Evolutionary conservation across 1,140 invertebrate species (phyloP), one percentile per base, ranked within the genome.

Genomic region (Piezodorus guildinii): DNA sequence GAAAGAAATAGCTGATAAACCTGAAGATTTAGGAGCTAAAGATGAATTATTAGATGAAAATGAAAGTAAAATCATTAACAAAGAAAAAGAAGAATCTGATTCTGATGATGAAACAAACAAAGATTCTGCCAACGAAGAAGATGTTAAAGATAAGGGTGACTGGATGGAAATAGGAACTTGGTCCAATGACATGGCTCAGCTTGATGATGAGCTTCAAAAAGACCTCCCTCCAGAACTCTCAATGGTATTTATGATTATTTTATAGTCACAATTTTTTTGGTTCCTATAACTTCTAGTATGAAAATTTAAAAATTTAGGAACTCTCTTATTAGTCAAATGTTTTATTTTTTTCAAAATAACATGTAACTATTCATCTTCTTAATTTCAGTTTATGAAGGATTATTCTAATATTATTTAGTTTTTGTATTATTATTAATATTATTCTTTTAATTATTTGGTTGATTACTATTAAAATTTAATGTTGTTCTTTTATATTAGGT

Each of bases 141-240:
- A 67, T 60, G 65, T 70, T 63, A 73, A 79, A 74, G 74, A 77
- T 25, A 76, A 76, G 56, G 74, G 80, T 62, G 77, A 81, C 63
- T 52, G 58, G 43, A 70, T 71, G 69, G 80, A 91, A 74, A 91
- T 94, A 62, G 90, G 90, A n/a, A 92, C 85, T 0, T 94, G 90
- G 90, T 88, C 86, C 0, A 94, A 92, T 73, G 88, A 92, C 19
- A 91, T 93, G 89, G 70, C 71, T 21, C 61, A 65, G 21, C 52
- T 51, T 44, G 62, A n/a, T 39, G 62, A 61, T 2, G 60, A 62
- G 8, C 9, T 60, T 15, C 73, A 74, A 67, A 68, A 74, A 12
- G 73, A 71, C 27, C 64, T 76, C 9, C 74, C 76, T 19, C 71
- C 72, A 56, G 76, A 75, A 66, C 66, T 76, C 3, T 72, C 72